phyloP scores from a whole-genome alignment of 2,888 invertebrate species.

The Mimachlamys varia region DNA sequence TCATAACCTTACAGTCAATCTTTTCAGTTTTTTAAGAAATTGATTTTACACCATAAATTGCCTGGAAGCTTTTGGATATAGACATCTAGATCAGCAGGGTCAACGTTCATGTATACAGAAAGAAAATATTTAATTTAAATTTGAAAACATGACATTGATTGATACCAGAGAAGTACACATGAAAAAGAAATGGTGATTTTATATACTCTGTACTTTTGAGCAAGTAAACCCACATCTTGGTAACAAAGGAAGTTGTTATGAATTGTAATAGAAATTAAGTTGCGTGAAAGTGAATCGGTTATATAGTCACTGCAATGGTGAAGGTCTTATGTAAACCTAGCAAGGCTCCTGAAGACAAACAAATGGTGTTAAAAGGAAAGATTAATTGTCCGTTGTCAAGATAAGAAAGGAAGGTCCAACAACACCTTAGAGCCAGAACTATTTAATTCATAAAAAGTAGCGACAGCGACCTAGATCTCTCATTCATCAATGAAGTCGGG shows the following conservation, averaged over 20 bases:
- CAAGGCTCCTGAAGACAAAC: conserved; percentile 12
- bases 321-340: neutral
- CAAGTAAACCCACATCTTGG: neutral
- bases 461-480: neutral
- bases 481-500: conserved; percentile 1
- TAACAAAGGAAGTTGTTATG: neutral
- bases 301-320: neutral
- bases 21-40: neutral
- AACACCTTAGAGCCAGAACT: conserved; percentile 2
- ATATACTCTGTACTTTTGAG: neutral
- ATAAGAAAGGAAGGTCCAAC: neutral
- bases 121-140: neutral
- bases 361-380: neutral
- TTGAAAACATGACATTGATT: neutral
- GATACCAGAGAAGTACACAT: neutral
- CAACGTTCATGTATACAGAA: neutral
- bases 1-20: conserved; percentile 13
- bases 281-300: neutral
- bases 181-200: neutral
- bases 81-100: neutral
- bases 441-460: conserved; percentile 31
- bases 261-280: neutral
- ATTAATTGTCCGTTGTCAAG: conserved; percentile 31
- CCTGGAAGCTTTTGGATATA: neutral
- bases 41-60: neutral